phyloP scores from a whole-genome alignment of 1,140 invertebrate genomes.

The Periplaneta americana region DNA sequence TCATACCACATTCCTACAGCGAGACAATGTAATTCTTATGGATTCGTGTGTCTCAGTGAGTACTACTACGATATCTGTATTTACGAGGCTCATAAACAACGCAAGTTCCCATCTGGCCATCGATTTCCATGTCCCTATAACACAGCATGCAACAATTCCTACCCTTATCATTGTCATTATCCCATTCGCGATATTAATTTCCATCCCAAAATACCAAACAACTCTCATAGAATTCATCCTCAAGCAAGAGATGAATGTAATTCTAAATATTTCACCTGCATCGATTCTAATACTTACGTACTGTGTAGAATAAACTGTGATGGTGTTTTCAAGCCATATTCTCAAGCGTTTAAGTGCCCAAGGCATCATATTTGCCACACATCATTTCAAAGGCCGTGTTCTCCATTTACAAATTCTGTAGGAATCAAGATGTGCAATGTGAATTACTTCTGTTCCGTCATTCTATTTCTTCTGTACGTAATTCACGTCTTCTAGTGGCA shows the following conservation, averaged over 20 bases:
- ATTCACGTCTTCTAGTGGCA: too few relatives aligned
- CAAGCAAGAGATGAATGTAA: neutral
- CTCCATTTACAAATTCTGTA: neutral
- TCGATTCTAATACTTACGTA: neutral
- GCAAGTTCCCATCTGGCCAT: neutral
- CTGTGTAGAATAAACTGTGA: neutral
- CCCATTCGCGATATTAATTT: too few relatives aligned
- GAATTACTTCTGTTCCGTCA: neutral
- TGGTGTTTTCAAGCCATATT: neutral
- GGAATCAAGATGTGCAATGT: neutral
- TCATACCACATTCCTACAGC: neutral
- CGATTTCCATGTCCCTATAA: neutral
- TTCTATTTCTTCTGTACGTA: neutral
- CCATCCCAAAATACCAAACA: neutral
- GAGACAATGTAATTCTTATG: neutral
- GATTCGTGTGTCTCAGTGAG: neutral
- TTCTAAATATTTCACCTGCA: neutral
- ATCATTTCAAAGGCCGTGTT: neutral
- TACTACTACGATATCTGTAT: neutral
- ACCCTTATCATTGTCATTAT: neutral
- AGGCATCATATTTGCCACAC: neutral
- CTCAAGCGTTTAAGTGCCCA: neutral
- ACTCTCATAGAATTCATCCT: too few relatives aligned
- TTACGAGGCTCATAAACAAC: neutral
- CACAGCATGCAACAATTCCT: neutral